phyloP scores from a whole-genome alignment of 1,140 invertebrate species.

The Cotesia typhae region DNA sequence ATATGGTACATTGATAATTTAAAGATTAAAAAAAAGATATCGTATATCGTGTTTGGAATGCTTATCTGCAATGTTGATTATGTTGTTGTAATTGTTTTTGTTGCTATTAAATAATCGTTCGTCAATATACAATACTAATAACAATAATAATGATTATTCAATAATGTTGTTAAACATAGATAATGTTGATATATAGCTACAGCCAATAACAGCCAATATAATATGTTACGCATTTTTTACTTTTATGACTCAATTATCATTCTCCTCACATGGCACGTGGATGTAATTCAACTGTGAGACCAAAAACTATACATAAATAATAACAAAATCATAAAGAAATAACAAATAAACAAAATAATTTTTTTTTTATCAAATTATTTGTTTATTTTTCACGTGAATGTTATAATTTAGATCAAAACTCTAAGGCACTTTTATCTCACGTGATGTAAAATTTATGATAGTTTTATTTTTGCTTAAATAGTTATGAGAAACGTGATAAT shows the following conservation, averaged over 20 bases:
- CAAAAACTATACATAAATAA: slow-evolving; percentile 37
- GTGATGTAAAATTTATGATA: slow-evolving; percentile 15
- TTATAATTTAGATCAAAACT: slow-evolving; percentile 37
- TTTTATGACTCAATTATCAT: slow-evolving; percentile 24
- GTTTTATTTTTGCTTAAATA: neutral
- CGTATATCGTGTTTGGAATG: slow-evolving; percentile 43
- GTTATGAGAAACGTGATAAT: neutral
- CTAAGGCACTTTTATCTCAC: slow-evolving; percentile 44
- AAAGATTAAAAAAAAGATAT: slow-evolving; percentile 50
- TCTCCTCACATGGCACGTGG: slow-evolving; percentile 48
- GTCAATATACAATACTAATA: slow-evolving; percentile 32
- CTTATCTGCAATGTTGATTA: slow-evolving; percentile 28
- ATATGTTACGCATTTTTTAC: slow-evolving; percentile 36
- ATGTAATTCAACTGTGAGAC: slow-evolving; percentile 58
- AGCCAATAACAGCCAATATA: slow-evolving; percentile 48
- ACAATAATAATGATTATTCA: slow-evolving; percentile 18
- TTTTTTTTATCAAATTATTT: neutral
- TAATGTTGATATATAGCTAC: slow-evolving; percentile 45
- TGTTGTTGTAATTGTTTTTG: slow-evolving; percentile 36
- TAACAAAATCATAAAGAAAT: neutral
- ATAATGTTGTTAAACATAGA: slow-evolving; percentile 26
- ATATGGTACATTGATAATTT: slow-evolving; percentile 51
- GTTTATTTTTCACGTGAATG: slow-evolving; percentile 26
- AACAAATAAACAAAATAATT: too few species aligned
- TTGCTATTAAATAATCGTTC: slow-evolving; percentile 42